A percentile compares a stretch with the other conserved stretches of the same genome.
These are phyloP conservation scores for Amorpha juglandis DNA, from an alignment of 2,888 invertebrate species.

Conservation along the genomic window DNA sequence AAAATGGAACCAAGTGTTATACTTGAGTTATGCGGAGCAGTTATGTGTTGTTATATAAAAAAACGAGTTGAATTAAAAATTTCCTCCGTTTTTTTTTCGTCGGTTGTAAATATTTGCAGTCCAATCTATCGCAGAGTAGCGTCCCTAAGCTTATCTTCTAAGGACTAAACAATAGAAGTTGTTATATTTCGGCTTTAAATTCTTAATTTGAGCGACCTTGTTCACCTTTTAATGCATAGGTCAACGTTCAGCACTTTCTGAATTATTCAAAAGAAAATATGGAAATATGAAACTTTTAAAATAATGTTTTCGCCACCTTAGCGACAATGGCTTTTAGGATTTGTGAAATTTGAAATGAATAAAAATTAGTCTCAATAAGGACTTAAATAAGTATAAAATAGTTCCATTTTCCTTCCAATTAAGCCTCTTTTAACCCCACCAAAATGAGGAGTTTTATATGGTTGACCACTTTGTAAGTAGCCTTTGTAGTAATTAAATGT, in stretches of 20 bases:
- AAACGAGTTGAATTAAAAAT: too few relatives aligned
- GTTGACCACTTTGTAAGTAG: neutral
- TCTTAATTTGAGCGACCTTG: constrained; percentile 16
- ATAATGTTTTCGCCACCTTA: constrained; percentile 16
- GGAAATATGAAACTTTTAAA: constrained; percentile 22
- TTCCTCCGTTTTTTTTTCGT: too few relatives aligned
- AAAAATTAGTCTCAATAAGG: constrained; percentile 1
- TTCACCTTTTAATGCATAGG: constrained; percentile 23
- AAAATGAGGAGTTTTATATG: neutral
- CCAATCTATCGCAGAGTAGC: too few relatives aligned
- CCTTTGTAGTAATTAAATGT: too few relatives aligned
- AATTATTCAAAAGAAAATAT: constrained; percentile 22
- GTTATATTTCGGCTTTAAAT: constrained; percentile 15
- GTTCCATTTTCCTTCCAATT: constrained; percentile 5
- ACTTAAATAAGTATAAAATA: constrained; percentile 1
- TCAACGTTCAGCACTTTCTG: constrained; percentile 18
- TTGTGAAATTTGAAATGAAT: constrained; percentile 11
- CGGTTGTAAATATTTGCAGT: too few relatives aligned
- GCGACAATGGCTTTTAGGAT: constrained; percentile 17
- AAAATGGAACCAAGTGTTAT: too few relatives aligned
- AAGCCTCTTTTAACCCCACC: neutral
- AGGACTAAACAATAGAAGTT: constrained; percentile 2
- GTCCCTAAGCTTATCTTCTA: neutral
- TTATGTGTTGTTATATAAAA: too few relatives aligned
- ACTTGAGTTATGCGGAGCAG: too few relatives aligned